A percentile compares a stretch with the other conserved stretches of the same genome.
Conservation (phyloP, 2,888 invertebrate species). For the Tipula vernalis region DNA sequence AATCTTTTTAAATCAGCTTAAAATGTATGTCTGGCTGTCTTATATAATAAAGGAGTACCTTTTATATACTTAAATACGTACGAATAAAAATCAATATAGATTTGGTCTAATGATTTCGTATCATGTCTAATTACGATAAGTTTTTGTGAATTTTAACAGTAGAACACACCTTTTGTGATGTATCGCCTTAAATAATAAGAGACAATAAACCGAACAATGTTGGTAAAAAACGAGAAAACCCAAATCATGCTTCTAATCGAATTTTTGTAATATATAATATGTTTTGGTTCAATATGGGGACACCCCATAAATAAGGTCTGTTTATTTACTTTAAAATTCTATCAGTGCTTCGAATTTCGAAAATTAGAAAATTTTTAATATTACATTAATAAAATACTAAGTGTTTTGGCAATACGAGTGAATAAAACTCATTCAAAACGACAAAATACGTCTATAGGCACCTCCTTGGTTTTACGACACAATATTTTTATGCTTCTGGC, state of each 20-base stretch:
- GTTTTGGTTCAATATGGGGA: neutral
- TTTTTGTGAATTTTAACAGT: neutral
- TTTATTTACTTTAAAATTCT: neutral
- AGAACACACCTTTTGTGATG: neutral
- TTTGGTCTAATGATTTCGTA: neutral
- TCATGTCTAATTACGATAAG: neutral
- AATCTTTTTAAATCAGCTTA: neutral
- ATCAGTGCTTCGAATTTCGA: neutral
- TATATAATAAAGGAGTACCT: neutral
- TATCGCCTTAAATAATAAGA: neutral
- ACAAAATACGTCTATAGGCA: neutral
- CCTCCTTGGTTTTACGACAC: neutral
- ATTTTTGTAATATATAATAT: neutral
- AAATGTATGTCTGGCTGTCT: neutral
- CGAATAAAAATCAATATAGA: neutral
- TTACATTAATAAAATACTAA: neutral
- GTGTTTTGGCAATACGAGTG: neutral
- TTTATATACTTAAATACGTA: neutral
- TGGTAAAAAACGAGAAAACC: neutral
- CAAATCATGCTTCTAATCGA: neutral
- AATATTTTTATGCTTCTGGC: neutral
- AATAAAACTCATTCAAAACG: too few species aligned
- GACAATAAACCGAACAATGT: neutral
- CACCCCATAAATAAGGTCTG: neutral
- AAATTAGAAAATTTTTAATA: neutral